These are phyloP conservation scores for Mus caroli DNA, from an alignment of 2,797 vertebrate species.

Conservation along the genomic window DNA sequence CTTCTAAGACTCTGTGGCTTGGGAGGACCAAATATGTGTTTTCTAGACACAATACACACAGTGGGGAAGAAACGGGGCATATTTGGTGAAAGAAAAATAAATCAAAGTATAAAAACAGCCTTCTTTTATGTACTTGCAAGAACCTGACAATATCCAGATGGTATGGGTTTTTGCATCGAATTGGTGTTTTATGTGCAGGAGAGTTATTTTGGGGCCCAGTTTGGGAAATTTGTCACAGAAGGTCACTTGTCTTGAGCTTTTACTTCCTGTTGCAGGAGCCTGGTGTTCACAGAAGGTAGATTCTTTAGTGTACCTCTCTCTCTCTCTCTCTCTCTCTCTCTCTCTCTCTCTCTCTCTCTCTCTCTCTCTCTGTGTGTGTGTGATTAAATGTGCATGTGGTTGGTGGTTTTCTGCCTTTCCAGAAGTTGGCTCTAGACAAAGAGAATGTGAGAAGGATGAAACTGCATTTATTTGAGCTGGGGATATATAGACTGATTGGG, in stretches of 20 bases:
- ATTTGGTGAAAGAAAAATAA: slow-evolving; percentile 77
- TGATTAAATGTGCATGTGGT: not conserved
- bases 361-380: not conserved
- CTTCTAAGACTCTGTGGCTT: not conserved
- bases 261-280: slow-evolving; percentile 22
- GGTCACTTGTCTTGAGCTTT: slow-evolving; percentile 58
- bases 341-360: too few species aligned
- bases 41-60: slow-evolving; percentile 56
- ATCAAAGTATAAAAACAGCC: slow-evolving; percentile 76
- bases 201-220: slow-evolving; percentile 61
- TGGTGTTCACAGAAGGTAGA: not conserved
- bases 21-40: not conserved
- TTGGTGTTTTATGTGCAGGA: slow-evolving; percentile 48
- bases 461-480: not conserved
- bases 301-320: not conserved
- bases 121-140: slow-evolving; percentile 69
- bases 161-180: slow-evolving; percentile 46
- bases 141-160: slow-evolving; percentile 81
- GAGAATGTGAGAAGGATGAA: not conserved
- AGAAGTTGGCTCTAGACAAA: not conserved
- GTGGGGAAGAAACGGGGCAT: slow-evolving; percentile 45
- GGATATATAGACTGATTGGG: not conserved
- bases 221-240: slow-evolving; percentile 61
- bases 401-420: not conserved
- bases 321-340: too few species aligned